Percentiles rank a stretch among this genome's conserved stretches.
phyloP scores from a whole-genome alignment of 2,113 vertebrate genomes.

The Emberiza fucata region DNA sequence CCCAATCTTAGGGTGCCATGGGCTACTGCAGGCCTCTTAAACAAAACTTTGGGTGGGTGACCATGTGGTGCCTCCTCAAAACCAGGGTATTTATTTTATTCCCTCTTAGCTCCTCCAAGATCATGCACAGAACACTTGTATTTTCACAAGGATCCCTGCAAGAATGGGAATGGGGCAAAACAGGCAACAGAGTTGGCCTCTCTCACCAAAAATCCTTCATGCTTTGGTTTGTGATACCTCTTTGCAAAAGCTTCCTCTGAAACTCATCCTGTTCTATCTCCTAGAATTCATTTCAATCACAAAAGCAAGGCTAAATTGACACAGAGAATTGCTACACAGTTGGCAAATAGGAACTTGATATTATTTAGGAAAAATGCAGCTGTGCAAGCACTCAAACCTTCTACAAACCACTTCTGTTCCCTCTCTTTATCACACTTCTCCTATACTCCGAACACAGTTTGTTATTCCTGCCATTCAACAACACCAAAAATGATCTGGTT shows the following conservation, averaged over 20 bases:
- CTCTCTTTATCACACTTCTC: background rate
- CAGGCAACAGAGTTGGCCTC: background rate
- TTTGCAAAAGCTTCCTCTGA: background rate
- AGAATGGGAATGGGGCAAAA: background rate
- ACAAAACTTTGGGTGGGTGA: background rate
- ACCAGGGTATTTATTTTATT: background rate
- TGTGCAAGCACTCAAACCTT: background rate
- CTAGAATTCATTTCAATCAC: background rate
- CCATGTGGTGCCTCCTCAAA: background rate
- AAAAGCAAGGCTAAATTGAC: background rate
- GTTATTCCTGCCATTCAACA: background rate
- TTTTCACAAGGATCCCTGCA: background rate
- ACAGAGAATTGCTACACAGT: background rate
- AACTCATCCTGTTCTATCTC: background rate
- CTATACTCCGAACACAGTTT: background rate
- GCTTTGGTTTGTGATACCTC: background rate
- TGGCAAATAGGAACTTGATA: background rate
- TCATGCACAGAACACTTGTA: rapidly evolving
- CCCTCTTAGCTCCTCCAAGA: background rate
- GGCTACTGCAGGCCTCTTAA: background rate
- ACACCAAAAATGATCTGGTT: background rate
- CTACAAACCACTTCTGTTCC: background rate
- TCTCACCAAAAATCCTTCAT: background rate
- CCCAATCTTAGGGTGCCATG: background rate
- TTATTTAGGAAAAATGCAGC: background rate